Evolutionary conservation across 2,888 invertebrate genomes (phyloP).

Genomic region (Eilema caniola): DNA sequence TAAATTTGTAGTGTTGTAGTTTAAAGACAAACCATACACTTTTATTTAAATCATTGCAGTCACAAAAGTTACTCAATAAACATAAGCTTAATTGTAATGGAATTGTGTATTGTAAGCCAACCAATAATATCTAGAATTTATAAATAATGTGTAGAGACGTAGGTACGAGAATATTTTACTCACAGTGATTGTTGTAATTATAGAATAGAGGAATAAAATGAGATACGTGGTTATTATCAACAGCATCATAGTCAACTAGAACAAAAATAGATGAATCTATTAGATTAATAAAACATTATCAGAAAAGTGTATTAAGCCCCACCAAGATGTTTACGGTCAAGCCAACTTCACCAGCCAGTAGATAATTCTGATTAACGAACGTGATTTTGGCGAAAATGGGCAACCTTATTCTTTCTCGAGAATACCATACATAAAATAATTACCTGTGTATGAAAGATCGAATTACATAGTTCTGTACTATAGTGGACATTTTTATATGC

Average conservation of each 20-base stretch:
- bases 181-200: conserved; percentile 45
- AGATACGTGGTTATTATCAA: conserved; percentile 47
- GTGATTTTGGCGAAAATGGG: no score
- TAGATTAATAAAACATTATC: no score
- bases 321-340: no score
- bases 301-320: no score
- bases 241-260: conserved; percentile 58
- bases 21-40: background rate
- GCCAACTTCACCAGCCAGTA: no score
- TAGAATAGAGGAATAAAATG: conserved; percentile 48
- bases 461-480: conserved; percentile 49
- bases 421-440: background rate
- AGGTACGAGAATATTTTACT: conserved; percentile 13
- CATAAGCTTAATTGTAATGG: no score
- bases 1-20: background rate
- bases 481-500: conserved; percentile 54
- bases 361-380: no score
- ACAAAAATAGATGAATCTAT: conserved; percentile 17
- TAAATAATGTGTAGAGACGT: background rate
- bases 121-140: background rate
- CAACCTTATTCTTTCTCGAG: no score
- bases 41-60: background rate
- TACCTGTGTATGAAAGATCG: conserved; percentile 57
- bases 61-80: background rate
- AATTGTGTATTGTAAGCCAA: background rate